Percentiles rank a stretch among this genome's conserved stretches.
These are phyloP conservation scores for Eremobia ochroleuca DNA, from an alignment of 2,888 invertebrate genomes.

Conservation along the genomic window DNA sequence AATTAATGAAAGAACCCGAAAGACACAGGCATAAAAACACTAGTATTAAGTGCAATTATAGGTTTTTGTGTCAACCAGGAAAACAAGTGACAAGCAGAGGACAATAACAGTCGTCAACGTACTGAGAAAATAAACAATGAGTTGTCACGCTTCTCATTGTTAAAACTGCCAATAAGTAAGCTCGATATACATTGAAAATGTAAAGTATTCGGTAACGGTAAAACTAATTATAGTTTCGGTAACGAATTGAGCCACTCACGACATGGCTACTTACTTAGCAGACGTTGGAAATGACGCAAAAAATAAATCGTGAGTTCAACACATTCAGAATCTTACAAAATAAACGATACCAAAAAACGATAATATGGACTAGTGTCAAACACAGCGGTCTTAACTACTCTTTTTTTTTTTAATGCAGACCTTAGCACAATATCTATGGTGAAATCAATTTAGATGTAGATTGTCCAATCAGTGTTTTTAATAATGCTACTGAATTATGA, in stretches of 20 bases:
- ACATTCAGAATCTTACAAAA: conserved; percentile 79
- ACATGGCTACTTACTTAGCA: conserved; percentile 80
- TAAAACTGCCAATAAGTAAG: conserved; percentile 75
- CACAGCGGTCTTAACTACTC: conserved; percentile 58
- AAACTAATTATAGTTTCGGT: conserved; percentile 87
- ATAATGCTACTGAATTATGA: conserved; percentile 63
- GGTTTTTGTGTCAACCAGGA: conserved; percentile 59
- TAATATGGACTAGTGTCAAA: conserved; percentile 74
- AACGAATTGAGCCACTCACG: conserved; percentile 87
- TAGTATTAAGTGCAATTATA: conserved; percentile 58
- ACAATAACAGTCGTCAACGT: conserved; percentile 64
- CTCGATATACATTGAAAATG: conserved; percentile 81
- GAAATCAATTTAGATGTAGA: conserved; percentile 59
- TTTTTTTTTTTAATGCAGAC: conserved; percentile 45
- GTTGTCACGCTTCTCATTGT: conserved; percentile 80
- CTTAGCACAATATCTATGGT: conserved; percentile 50
- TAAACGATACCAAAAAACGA: conserved; percentile 75
- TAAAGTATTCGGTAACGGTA: conserved; percentile 85
- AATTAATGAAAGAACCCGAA: conserved; percentile 30
- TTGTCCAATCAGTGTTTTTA: conserved; percentile 57
- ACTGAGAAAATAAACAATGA: conserved; percentile 80
- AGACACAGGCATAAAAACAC: conserved; percentile 29
- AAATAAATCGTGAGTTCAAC: conserved; percentile 84
- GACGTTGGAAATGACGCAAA: conserved; percentile 82
- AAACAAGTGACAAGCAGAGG: conserved; percentile 50